These are phyloP conservation scores for Drosophila quinaria DNA, from an alignment of 2,888 invertebrate genomes.

Conservation along the genomic window DNA sequence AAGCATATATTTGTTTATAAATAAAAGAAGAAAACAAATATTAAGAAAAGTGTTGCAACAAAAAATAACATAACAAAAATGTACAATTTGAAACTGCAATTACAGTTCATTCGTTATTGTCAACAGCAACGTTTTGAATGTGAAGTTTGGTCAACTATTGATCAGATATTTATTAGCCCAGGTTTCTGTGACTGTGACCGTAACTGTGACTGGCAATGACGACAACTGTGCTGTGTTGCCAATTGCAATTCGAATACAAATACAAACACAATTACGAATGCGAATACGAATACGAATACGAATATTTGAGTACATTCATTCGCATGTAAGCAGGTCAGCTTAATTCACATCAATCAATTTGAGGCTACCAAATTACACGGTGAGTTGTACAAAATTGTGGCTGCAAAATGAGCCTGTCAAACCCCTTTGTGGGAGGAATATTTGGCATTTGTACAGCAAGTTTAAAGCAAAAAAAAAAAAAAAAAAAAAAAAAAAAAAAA, in stretches of 20 bases:
- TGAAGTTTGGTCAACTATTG: neutral
- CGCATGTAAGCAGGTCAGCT: constrained; percentile 12
- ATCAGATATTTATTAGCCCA: neutral
- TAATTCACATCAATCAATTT: constrained; percentile 27
- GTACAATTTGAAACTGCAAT: neutral
- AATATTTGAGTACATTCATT: constrained; percentile 7
- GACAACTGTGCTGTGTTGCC: neutral
- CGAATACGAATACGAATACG: neutral
- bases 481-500: no score
- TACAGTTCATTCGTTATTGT: neutral
- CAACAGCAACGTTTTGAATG: neutral
- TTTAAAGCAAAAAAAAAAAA: neutral
- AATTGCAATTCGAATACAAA: neutral
- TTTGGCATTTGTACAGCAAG: neutral
- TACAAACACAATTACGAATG: neutral
- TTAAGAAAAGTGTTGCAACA: neutral
- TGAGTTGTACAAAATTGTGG: constrained; percentile 7
- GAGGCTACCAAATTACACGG: constrained; percentile 18
- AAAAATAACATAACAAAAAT: neutral
- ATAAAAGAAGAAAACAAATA: neutral
- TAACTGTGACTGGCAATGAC: neutral
- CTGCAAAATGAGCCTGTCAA: neutral
- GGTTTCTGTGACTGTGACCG: neutral
- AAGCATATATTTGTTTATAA: constrained; percentile 7
- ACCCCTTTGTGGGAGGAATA: neutral